These are phyloP conservation scores for Pelobates cultripes DNA, from an alignment of 2,797 vertebrate species.

Conservation along the genomic window DNA sequence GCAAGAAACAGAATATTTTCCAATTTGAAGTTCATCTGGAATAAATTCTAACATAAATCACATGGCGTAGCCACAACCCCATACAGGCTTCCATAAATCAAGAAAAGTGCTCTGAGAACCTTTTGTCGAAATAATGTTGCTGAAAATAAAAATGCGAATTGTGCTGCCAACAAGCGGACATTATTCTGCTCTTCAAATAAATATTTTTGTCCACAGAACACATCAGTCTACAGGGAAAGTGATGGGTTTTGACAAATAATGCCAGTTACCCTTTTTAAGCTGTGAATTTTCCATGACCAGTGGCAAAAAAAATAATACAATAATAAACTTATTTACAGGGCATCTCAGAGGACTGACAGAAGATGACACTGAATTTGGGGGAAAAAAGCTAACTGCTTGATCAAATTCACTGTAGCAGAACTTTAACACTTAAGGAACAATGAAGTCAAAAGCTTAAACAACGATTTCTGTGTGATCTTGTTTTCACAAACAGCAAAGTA, in stretches of 20 bases:
- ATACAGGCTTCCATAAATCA: constrained; percentile 30
- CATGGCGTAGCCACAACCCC: neutral
- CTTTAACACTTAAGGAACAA: neutral
- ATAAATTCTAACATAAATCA: constrained; percentile 27
- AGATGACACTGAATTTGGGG: constrained; percentile 23
- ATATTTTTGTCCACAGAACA: constrained; percentile 2
- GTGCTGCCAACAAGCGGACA: neutral
- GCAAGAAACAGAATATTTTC: neutral
- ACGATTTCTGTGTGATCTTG: neutral
- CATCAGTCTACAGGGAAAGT: constrained; percentile 14
- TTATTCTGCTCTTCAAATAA: constrained; percentile 25
- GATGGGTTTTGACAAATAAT: constrained; percentile 45
- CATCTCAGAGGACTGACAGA: constrained; percentile 11
- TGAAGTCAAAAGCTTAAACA: neutral
- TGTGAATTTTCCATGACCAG: constrained; percentile 35
- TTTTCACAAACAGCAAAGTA: neutral
- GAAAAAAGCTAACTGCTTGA: neutral
- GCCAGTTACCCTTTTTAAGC: constrained; percentile 35
- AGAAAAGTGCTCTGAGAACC: neutral
- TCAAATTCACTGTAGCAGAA: constrained; percentile 4
- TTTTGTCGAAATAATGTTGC: constrained; percentile 7
- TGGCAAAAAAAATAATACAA: neutral
- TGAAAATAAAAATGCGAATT: neutral
- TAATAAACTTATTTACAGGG: constrained; percentile 28
- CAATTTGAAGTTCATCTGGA: constrained; percentile 22